These are phyloP conservation scores for Aptenodytes forsteri DNA, from an alignment of 2,113 vertebrate genomes.

Conservation along the genomic window DNA sequence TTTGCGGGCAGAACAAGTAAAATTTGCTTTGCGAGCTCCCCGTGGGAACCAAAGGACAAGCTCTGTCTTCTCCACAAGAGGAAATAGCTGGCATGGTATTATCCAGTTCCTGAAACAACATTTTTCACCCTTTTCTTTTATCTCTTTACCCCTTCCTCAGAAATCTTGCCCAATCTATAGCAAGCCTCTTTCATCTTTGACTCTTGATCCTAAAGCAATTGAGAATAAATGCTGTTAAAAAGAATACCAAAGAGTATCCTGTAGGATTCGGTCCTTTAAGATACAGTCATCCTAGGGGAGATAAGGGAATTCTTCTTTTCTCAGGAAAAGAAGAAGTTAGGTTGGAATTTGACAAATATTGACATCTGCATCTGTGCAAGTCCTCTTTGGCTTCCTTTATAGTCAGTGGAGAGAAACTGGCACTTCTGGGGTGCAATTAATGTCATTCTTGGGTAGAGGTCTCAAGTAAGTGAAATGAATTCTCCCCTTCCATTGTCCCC, in stretches of 20 bases:
- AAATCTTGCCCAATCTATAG: conserved; percentile 35
- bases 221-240: conserved; percentile 30
- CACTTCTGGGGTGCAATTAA: neutral
- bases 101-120: conserved; percentile 43
- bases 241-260: neutral
- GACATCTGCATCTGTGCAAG: neutral
- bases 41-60: conserved; percentile 30
- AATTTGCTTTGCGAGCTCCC: conserved; percentile 57
- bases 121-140: conserved; percentile 38
- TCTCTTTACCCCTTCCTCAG: conserved; percentile 41
- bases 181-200: conserved; percentile 47
- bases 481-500: neutral
- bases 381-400: neutral
- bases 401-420: neutral
- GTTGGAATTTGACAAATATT: conserved; percentile 3
- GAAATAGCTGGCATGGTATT: conserved; percentile 7
- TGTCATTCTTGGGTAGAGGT: neutral
- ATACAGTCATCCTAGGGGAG: neutral
- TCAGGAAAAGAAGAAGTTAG: neutral
- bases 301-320: neutral
- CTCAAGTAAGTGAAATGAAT: neutral
- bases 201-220: conserved; percentile 50
- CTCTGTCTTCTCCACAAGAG: conserved; percentile 38
- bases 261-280: neutral
- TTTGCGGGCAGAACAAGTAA: conserved; percentile 33